Conservation (phyloP, 37 sponge, comb jelly and placozoan genomes). For the Chondrilla cf. caribensis region DNA sequence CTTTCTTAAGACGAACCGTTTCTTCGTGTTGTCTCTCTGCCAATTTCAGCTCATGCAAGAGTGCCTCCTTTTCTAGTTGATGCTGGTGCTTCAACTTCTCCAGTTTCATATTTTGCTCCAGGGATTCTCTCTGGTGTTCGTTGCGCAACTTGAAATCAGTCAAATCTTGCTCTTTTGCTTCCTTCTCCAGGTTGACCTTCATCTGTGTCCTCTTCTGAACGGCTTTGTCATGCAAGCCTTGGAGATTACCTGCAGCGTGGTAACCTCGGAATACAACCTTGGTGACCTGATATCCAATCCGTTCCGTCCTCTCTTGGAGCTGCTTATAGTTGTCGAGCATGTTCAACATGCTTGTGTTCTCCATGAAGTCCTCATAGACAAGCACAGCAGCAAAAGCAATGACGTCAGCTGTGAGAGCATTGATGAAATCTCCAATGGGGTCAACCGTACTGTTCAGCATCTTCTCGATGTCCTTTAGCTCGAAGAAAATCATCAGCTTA, state of each 20-base stretch:
- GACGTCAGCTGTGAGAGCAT: conserved; percentile 80
- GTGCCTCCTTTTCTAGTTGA: conserved; percentile 53
- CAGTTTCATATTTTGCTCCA: conserved; percentile 71
- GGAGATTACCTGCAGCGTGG: conserved; percentile 74
- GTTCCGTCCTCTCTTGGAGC: conserved; percentile 47
- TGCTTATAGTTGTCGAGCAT: conserved; percentile 65
- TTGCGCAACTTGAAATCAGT: conserved; percentile 76
- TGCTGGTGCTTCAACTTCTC: conserved; percentile 50
- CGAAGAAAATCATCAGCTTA: conserved; percentile 89
- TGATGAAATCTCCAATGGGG: conserved; percentile 89
- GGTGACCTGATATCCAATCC: conserved; percentile 76
- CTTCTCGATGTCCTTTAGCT: conserved; percentile 69
- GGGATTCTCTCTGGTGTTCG: conserved; percentile 46
- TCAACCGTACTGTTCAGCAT: conserved; percentile 85
- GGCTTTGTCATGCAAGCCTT: conserved; percentile 54
- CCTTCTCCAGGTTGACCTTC: conserved; percentile 69
- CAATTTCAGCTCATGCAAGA: conserved; percentile 59
- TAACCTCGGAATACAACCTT: conserved; percentile 87
- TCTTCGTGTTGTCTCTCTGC: conserved; percentile 64
- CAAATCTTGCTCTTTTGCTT: conserved; percentile 70
- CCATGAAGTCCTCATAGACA: conserved; percentile 89
- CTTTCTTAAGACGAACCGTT: conserved; percentile 52
- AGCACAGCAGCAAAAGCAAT: conserved; percentile 81
- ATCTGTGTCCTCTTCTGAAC: conserved; percentile 61
- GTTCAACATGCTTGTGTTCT: conserved; percentile 65